Base-by-base conservation (phyloP, 92 coral and sea anemone genomes). In the Paragorgia papillata region DNA sequence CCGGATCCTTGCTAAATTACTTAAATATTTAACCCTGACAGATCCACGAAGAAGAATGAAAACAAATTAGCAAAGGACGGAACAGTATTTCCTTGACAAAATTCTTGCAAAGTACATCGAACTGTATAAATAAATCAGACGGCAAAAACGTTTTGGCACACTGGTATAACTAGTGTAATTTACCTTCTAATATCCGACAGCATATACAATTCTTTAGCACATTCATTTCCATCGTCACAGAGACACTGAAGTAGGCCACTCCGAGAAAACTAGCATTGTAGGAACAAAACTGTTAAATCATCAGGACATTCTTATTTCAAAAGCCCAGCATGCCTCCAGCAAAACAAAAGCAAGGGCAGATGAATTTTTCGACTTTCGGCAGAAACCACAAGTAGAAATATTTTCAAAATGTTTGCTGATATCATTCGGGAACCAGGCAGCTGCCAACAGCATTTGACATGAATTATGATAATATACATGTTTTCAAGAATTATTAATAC, bases 321-420 rank as follows among this genome's bases (percentile, higher is more conserved):
- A 0, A 19, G n/a, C 75, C 17, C 75, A 48, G 59, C 75, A 43
- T 44, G 75, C 27, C 27, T 44, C 54, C 25, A 19, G 29, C 50
- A 49, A 29, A 68, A 68, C 58, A 68, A 13, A 15, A 18, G 2
- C 59, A 46, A 17, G 18, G 59, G 75, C 75, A 68, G n/a, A 68
- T 26, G 58, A 68, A 48, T 44, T 68, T 25, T 35, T 37, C 15
- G 12, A 25, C 75, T 15, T 12, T 26, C 57, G 10, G n/a, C 19
- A 39, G 37, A 12, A 44, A 49, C 75, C 75, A 46, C 75, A 68
- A 58, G 59, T 68, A 4, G 24, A 68, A 68, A 68, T 68, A 68
- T 68, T 68, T 39, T 26, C 12, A 49, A 68, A 68, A 64, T 40
- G 71, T 64, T 32, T 7, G 29, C 75, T 46, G 75, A 68, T 44